Evolutionary conservation across 1,140 invertebrate genomes (phyloP).

Genomic region (Maconellicoccus hirsutus): DNA sequence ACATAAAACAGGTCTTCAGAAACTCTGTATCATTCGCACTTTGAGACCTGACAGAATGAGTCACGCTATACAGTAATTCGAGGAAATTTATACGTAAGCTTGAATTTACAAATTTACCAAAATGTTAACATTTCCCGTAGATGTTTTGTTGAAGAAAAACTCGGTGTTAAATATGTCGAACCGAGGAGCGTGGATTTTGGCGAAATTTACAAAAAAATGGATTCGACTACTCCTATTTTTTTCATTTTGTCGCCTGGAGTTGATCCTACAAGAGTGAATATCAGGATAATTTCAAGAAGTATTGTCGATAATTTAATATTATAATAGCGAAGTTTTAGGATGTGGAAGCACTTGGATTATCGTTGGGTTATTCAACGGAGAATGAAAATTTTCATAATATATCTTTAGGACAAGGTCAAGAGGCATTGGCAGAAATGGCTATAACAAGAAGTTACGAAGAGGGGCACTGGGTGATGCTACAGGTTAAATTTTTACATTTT

Average conservation of each 20-base stretch:
- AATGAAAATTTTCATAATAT: conserved; percentile 82
- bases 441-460: conserved; percentile 60
- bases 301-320: no score
- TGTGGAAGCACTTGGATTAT: conserved; percentile 64
- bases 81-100: neutral
- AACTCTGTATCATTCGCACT: conserved; percentile 77
- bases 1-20: conserved; percentile 75
- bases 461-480: conserved; percentile 87
- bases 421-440: conserved; percentile 75
- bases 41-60: conserved; percentile 77
- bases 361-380: conserved; percentile 68
- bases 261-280: conserved; percentile 66
- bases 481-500: conserved; percentile 40
- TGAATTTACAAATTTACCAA: no score
- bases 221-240: conserved; percentile 73
- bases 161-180: conserved; percentile 73
- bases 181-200: conserved; percentile 63
- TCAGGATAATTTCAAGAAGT: neutral
- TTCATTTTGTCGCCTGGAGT: conserved; percentile 93
- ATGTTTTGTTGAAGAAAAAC: conserved; percentile 70
- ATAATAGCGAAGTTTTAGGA: conserved; percentile 39
- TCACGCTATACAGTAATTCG: conserved; percentile 47
- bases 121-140: conserved; percentile 32
- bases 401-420: conserved; percentile 89
- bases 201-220: conserved; percentile 77